Evolutionary conservation across 2,888 invertebrate species (phyloP).

Genomic region (Tiphia femorata): DNA sequence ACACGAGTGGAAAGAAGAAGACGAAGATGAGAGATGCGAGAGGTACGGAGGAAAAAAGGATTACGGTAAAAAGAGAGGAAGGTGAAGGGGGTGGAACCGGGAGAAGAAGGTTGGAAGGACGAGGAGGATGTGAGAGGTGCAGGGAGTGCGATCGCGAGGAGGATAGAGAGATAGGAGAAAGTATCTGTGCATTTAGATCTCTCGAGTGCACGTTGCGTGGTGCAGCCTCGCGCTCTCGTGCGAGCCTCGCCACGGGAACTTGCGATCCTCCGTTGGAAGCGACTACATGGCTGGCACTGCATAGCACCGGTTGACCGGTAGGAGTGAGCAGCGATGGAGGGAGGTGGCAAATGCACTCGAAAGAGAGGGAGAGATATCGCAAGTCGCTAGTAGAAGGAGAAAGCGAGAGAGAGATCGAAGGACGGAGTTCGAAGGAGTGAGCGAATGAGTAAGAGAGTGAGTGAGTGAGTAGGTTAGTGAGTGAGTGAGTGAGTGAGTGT

Average conservation of each 20-base stretch:
- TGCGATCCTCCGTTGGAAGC: neutral
- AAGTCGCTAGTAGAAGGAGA: neutral
- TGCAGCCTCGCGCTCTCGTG: too few species aligned
- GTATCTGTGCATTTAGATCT: constrained; percentile 6
- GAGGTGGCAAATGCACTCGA: constrained; percentile 9
- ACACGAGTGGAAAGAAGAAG: neutral
- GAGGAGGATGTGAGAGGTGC: neutral
- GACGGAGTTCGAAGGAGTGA: constrained; percentile 10
- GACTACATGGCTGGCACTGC: neutral
- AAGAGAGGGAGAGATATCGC: constrained; percentile 16
- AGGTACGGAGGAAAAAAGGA: too few species aligned
- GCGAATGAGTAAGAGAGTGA: constrained; percentile 17
- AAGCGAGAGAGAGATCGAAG: constrained; percentile 15
- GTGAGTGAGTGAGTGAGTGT: constrained; percentile 13
- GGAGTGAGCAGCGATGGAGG: neutral
- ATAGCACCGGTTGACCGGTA: too few species aligned
- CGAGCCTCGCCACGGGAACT: neutral
- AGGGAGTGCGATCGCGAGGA: constrained; percentile 7
- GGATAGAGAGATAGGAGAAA: constrained; percentile 15
- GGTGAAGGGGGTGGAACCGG: neutral
- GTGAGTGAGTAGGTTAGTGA: constrained; percentile 18
- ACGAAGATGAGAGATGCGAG: constrained; percentile 17
- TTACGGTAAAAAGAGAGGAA: too few species aligned
- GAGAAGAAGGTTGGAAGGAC: neutral
- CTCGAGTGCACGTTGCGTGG: neutral